phyloP scores from a whole-genome alignment of 53 echinoderm and acorn worm species.

The Echinarachnius parma region DNA sequence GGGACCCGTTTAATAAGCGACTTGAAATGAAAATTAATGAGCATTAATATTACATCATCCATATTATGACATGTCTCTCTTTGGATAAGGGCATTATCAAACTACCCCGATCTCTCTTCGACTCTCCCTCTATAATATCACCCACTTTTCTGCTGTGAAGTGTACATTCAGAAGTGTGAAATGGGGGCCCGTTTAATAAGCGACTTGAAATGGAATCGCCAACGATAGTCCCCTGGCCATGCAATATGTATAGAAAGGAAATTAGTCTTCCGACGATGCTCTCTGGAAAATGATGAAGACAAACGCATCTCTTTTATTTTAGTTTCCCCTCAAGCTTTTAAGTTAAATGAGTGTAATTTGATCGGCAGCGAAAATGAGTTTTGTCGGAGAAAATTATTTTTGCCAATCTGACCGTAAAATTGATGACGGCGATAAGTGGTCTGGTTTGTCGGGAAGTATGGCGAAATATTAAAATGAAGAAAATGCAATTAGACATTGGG shows the following conservation, averaged over 20 bases:
- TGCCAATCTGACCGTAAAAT: conserved; percentile 28
- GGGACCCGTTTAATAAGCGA: no score
- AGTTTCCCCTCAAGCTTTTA: conserved; percentile 28
- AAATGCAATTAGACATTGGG: no score
- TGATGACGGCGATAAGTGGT: background rate
- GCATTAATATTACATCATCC: no score
- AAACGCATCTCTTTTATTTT: conserved; percentile 4
- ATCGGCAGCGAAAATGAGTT: conserved; percentile 31
- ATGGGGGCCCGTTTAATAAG: conserved; percentile 8
- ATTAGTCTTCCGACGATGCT: conserved; percentile 17
- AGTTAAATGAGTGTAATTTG: conserved; percentile 44
- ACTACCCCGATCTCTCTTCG: no score
- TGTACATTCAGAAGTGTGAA: no score
- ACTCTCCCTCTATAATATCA: no score
- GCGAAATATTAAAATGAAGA: no score
- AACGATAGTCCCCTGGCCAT: conserved; percentile 27
- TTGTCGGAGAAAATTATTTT: conserved; percentile 37
- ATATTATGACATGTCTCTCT: no score
- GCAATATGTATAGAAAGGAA: conserved; percentile 1
- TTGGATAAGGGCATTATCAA: no score
- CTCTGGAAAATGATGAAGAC: background rate
- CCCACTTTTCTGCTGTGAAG: no score
- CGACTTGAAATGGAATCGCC: conserved; percentile 16
- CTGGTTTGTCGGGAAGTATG: background rate
- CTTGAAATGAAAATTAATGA: no score